Percentiles rank a stretch among this genome's conserved stretches.
These are phyloP conservation scores for Smittia sp. DNA, from an alignment of 2,888 invertebrate species.

Conservation along the genomic window DNA sequence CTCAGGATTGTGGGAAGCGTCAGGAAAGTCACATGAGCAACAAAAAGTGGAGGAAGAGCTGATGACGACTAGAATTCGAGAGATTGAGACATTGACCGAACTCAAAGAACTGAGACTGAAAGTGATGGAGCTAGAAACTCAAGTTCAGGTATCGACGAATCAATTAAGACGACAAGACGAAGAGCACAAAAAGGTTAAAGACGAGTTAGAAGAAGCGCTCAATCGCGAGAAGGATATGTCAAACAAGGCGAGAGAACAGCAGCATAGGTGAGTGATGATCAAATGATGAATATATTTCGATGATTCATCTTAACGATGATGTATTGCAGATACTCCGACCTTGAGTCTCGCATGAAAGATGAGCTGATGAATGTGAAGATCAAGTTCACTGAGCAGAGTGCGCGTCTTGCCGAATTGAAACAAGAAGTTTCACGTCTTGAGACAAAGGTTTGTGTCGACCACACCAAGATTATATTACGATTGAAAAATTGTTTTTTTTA, in stretches of 20 bases:
- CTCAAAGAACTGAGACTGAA: slow-evolving; percentile 91
- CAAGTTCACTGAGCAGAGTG: slow-evolving; percentile 91
- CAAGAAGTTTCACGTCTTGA: slow-evolving; percentile 92
- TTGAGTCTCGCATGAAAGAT: slow-evolving; percentile 65
- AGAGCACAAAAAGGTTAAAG: slow-evolving; percentile 79
- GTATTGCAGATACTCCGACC: slow-evolving; percentile 51
- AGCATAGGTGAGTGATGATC: slow-evolving; percentile 64
- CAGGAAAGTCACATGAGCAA: slow-evolving; percentile 67
- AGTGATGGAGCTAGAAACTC: slow-evolving; percentile 95
- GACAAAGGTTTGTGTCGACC: slow-evolving; percentile 65
- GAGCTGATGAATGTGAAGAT: slow-evolving; percentile 92
- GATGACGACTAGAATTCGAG: slow-evolving; percentile 88
- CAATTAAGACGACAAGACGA: slow-evolving; percentile 90
- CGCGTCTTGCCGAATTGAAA: slow-evolving; percentile 87
- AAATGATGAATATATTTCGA: neutral
- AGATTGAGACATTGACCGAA: slow-evolving; percentile 91
- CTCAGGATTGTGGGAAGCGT: slow-evolving; percentile 69
- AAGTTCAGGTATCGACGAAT: slow-evolving; percentile 86
- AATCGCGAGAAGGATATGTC: slow-evolving; percentile 72
- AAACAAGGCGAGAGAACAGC: slow-evolving; percentile 76
- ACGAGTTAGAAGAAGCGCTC: slow-evolving; percentile 72
- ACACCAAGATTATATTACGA: neutral
- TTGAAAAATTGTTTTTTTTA: slow-evolving; percentile 51
- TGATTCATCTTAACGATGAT: neutral
- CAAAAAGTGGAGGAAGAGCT: slow-evolving; percentile 91